phyloP scores from a whole-genome alignment of 2,113 vertebrate species.

The Neodontobutis hainanensis region DNA sequence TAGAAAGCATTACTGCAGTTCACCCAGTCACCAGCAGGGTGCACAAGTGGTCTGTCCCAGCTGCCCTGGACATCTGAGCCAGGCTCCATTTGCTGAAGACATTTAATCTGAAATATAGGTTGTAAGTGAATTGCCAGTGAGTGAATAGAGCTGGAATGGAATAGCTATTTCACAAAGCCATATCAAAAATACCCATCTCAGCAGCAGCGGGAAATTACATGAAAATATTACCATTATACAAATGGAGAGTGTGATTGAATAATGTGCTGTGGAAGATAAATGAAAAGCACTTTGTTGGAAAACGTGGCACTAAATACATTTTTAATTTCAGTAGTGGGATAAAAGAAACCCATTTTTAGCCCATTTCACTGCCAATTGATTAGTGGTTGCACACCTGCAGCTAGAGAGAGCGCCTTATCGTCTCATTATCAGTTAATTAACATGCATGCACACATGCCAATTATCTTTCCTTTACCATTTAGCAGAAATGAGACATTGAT shows the following conservation, averaged over 20 bases:
- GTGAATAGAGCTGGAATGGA: conserved; percentile 69
- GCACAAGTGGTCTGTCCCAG: conserved; percentile 65
- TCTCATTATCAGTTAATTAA: conserved; percentile 96
- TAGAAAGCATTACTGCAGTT: not conserved
- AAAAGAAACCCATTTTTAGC: conserved; percentile 78
- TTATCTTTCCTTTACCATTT: conserved; percentile 87
- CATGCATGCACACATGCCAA: conserved; percentile 90
- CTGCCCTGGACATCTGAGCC: conserved; percentile 29
- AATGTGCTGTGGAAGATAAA: conserved; percentile 85
- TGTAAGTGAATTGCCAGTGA: conserved; percentile 79
- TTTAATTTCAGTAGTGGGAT: conserved; percentile 87
- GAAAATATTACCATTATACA: conserved; percentile 87
- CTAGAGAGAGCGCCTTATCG: conserved; percentile 83
- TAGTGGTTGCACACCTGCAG: conserved; percentile 87
- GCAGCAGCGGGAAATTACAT: conserved; percentile 80
- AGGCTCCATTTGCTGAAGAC: conserved; percentile 71
- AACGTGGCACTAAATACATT: conserved; percentile 85
- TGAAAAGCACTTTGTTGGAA: conserved; percentile 90
- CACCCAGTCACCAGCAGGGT: conserved; percentile 64
- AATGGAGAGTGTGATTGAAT: conserved; percentile 87
- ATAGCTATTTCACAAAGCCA: conserved; percentile 75
- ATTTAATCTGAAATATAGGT: conserved; percentile 78
- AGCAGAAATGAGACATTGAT: conserved; percentile 86
- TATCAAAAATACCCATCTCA: conserved; percentile 79
- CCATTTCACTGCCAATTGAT: conserved; percentile 85